Conservation (phyloP, 2,113 vertebrate species). For the Arizona elegans region DNA sequence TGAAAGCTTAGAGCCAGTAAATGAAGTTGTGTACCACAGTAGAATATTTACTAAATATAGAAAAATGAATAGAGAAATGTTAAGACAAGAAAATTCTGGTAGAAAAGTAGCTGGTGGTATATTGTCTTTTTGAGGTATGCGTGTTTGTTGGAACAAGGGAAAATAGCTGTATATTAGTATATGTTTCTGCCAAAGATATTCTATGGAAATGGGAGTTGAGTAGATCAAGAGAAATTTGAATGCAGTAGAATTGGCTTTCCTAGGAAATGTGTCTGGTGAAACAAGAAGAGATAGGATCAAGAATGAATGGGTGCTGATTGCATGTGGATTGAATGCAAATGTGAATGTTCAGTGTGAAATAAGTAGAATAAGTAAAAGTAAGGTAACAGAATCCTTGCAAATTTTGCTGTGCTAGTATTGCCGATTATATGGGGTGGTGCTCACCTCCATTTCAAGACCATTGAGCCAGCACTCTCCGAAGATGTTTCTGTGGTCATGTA, state of each 20-base stretch:
- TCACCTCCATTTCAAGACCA: neutral
- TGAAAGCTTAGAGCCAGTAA: neutral
- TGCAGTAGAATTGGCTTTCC: neutral
- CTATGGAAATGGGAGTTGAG: neutral
- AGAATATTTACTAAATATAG: neutral
- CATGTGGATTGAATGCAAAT: neutral
- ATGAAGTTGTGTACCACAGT: neutral
- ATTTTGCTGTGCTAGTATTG: neutral
- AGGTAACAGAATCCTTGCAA: neutral
- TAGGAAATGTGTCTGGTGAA: neutral
- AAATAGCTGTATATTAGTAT: neutral
- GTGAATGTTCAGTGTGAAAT: neutral
- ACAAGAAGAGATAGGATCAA: neutral
- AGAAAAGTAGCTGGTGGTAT: neutral
- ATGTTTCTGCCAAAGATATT: neutral
- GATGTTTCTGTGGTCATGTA: neutral
- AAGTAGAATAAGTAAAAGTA: neutral
- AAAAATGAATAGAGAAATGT: neutral
- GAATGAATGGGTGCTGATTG: neutral
- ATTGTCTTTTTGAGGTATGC: neutral
- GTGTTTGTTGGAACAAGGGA: neutral
- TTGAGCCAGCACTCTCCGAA: neutral
- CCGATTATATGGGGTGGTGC: neutral
- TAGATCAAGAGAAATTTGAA: neutral
- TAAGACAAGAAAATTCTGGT: neutral